Evolutionary conservation across 2,888 invertebrate genomes (phyloP).

Genomic region (Epistrophe eligans): DNA sequence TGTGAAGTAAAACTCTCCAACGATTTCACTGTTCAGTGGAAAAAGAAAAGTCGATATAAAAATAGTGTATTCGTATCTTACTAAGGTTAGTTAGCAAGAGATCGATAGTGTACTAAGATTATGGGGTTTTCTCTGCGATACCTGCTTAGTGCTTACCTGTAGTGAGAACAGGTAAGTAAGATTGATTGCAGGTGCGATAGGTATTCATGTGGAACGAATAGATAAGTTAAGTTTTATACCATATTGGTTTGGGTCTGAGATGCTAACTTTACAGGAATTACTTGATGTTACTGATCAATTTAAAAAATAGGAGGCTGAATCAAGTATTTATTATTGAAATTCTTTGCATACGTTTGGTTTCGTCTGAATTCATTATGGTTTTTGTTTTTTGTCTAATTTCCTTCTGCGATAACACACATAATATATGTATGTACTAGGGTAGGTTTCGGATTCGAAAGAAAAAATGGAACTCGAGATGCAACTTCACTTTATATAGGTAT

Average conservation of each 20-base stretch:
- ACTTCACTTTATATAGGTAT: too few relatives aligned
- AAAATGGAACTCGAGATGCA: too few relatives aligned
- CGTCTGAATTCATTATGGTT: too few relatives aligned
- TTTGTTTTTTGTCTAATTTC: too few relatives aligned
- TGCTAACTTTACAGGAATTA: neutral
- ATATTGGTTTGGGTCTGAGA: conserved; percentile 47
- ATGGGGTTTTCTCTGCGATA: neutral
- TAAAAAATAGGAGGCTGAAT: neutral
- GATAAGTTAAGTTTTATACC: neutral
- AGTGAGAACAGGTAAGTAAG: conserved; percentile 61
- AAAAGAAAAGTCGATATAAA: conserved; percentile 49
- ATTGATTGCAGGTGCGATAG: conserved; percentile 66
- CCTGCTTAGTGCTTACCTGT: conserved; percentile 37
- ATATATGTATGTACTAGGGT: too few relatives aligned
- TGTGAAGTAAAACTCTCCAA: conserved; percentile 57
- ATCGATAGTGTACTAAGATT: conserved; percentile 58
- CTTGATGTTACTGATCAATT: neutral
- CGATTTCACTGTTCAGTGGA: conserved; percentile 39
- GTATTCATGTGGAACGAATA: conserved; percentile 31
- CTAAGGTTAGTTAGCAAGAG: conserved; percentile 67
- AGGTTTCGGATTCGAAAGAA: too few relatives aligned
- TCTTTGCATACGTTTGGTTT: too few relatives aligned
- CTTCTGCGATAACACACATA: too few relatives aligned
- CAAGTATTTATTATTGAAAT: too few relatives aligned
- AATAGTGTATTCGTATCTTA: conserved; percentile 45